A percentile compares a stretch with the other conserved stretches of the same genome.
These are phyloP conservation scores for Morone chrysops DNA, from an alignment of 2,113 vertebrate species.

Conservation along the genomic window DNA sequence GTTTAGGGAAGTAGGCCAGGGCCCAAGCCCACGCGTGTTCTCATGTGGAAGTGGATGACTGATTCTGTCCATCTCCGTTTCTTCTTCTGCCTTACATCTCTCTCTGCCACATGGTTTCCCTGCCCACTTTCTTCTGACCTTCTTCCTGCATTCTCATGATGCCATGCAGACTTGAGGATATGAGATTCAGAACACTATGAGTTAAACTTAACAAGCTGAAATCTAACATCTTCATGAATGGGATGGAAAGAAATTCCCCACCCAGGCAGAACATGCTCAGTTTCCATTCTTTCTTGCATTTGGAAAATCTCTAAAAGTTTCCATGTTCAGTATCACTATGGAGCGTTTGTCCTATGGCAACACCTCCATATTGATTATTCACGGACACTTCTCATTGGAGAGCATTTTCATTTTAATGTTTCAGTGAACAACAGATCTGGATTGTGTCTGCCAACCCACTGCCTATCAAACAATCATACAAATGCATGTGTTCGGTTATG, in stretches of 20 bases:
- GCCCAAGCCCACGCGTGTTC: background rate
- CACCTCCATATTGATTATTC: constrained; percentile 28
- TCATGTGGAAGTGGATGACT: constrained; percentile 22
- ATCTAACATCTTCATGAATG: constrained; percentile 42
- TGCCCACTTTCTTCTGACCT: constrained; percentile 9
- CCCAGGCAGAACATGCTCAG: constrained; percentile 36
- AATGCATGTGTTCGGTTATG: constrained; percentile 5
- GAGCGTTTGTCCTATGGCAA: constrained; percentile 31
- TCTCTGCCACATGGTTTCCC: background rate
- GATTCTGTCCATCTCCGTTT: constrained; percentile 33
- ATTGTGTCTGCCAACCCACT: constrained; percentile 19
- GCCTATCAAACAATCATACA: constrained; percentile 9
- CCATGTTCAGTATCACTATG: constrained; percentile 39
- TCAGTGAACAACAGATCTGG: constrained; percentile 20
- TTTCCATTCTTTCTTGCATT: constrained; percentile 52
- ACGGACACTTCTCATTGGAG: constrained; percentile 37
- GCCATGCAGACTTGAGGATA: constrained; percentile 13
- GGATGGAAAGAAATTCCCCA: constrained; percentile 35
- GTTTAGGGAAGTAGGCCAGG: background rate
- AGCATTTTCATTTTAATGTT: background rate
- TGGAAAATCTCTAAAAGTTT: constrained; percentile 45
- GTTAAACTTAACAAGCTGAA: constrained; percentile 39
- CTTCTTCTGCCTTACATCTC: constrained; percentile 8
- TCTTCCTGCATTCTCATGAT: constrained; percentile 25
- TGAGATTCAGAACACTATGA: constrained; percentile 14